These are phyloP conservation scores for Crocallis elinguaria DNA, from an alignment of 2,888 invertebrate genomes.

Conservation along the genomic window DNA sequence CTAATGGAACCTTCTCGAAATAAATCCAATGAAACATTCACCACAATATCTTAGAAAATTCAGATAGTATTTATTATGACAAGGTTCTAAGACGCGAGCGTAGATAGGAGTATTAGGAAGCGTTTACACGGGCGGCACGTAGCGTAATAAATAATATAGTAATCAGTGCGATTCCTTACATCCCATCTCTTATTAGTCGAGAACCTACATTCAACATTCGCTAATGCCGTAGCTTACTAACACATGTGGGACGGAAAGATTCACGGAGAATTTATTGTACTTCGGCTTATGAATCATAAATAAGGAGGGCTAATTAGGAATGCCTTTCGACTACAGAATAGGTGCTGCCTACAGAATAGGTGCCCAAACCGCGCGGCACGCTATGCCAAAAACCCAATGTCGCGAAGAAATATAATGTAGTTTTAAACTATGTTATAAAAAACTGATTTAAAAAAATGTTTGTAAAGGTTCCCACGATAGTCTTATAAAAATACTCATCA, in stretches of 20 bases:
- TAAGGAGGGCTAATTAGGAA: slow-evolving; percentile 82
- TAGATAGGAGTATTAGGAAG: slow-evolving; percentile 79
- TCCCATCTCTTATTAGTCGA: slow-evolving; percentile 82
- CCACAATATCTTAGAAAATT: slow-evolving; percentile 9
- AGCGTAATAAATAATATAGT: slow-evolving; percentile 84
- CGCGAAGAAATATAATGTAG: too few relatives aligned
- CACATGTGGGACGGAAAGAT: slow-evolving; percentile 84
- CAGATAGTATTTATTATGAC: slow-evolving; percentile 40
- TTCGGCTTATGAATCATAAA: slow-evolving; percentile 84
- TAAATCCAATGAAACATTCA: slow-evolving; percentile 21
- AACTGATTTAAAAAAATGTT: too few relatives aligned
- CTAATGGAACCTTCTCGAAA: slow-evolving; percentile 60
- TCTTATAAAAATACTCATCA: too few relatives aligned
- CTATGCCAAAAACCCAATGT: too few relatives aligned
- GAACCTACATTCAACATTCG: slow-evolving; percentile 83
- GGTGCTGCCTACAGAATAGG: too few relatives aligned
- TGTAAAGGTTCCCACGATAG: too few relatives aligned
- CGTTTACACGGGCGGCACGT: slow-evolving; percentile 84
- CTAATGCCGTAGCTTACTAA: slow-evolving; percentile 79
- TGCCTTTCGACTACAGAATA: slow-evolving; percentile 59
- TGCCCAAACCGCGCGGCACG: too few relatives aligned
- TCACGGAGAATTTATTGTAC: slow-evolving; percentile 81
- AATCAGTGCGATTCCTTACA: slow-evolving; percentile 84
- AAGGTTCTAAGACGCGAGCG: slow-evolving; percentile 67
- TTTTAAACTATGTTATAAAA: too few relatives aligned